Evolutionary conservation across 1,140 invertebrate species (phyloP), one percentile per base, ranked within the genome.

Genomic region (Mylabris phalerata): DNA sequence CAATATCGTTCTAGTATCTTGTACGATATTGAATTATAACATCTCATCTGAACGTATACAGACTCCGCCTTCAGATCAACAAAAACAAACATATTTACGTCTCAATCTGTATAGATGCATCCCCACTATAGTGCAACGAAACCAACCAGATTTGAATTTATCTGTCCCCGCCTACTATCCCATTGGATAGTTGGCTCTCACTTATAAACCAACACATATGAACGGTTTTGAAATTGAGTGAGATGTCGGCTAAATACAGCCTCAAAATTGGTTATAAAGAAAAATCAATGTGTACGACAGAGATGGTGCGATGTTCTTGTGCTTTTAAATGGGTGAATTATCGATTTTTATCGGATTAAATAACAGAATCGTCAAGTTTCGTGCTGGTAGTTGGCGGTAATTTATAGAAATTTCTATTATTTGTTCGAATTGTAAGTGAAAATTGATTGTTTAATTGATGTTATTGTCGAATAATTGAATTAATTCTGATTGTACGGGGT

Each of bases 51-150:
- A 55, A 42, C 19, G 51, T 48, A 41, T 62, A 32, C 62, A 58
- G 57, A 63, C 65, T 62, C 61, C 68, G 59, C 66, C 64, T 50
- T 52, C 50, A 46, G 54, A 62, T 63, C 61, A 60, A 59, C 60
- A 64, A 71, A 71, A 71, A 71, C 69, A 68, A 69, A 71, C 66
- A 69, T 51, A 55, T 62, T 65, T 66, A 71, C 67, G 67, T 71
- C 69, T 71, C 69, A 71, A 71, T 71, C 63, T 65, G 51, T 47
- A 51, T 42, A 45, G 55, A 46, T 51, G 13, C 50, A 19, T 57
- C 62, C 66, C 65, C 62, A 52, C 66, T 54, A 50, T 13, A 38
- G 50, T 11, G 9, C 25, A 52, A 26, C 26, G 46, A 52, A 51
- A 55, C 65, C 67, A 68, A 66, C 56, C 56, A 60, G 51, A 58